These are phyloP conservation scores for Phortica okadai DNA, from an alignment of 2,888 invertebrate genomes.

Conservation along the genomic window DNA sequence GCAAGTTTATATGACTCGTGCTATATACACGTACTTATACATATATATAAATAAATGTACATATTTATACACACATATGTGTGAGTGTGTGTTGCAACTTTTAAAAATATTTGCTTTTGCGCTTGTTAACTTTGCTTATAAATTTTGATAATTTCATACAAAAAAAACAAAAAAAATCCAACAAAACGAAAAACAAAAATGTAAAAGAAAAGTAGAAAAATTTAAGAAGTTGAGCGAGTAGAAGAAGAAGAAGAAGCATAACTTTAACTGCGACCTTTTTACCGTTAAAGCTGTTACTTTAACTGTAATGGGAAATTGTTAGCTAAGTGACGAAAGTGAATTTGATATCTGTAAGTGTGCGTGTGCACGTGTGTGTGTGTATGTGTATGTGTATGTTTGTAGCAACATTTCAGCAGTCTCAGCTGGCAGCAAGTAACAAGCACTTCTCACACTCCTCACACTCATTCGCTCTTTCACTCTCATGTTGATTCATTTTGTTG, in stretches of 20 bases:
- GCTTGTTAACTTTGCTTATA: constrained; percentile 63
- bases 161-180: constrained; percentile 35
- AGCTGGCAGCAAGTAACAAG: background rate
- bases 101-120: constrained; percentile 63
- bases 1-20: background rate
- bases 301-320: too few relatives aligned
- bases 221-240: background rate
- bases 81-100: constrained; percentile 23
- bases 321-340: too few relatives aligned
- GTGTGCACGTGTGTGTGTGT: background rate
- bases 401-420: background rate
- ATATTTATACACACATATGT: constrained; percentile 1
- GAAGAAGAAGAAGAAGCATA: constrained; percentile 28
- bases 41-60: background rate
- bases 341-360: background rate
- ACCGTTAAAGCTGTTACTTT: background rate
- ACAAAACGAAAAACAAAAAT: background rate
- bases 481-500: background rate
- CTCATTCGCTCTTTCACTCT: too few relatives aligned
- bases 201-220: background rate
- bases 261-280: constrained; percentile 16
- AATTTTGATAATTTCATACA: constrained; percentile 62
- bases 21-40: background rate
- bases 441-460: too few relatives aligned
- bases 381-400: background rate